Evolutionary conservation across 2,888 invertebrate genomes (phyloP).

Genomic region (Zootermopsis nevadensis): DNA sequence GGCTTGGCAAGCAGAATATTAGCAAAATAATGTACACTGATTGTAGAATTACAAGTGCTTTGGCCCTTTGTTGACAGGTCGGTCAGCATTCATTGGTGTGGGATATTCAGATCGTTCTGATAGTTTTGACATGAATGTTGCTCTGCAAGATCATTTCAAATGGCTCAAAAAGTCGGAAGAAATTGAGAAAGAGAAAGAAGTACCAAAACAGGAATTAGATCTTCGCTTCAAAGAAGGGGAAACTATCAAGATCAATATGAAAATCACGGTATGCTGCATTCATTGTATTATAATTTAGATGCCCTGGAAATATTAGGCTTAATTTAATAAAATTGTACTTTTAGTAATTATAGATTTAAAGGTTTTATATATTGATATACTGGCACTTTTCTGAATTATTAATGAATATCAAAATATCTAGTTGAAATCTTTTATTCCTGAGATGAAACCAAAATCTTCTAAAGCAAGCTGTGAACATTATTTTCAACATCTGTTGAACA

Average conservation of each 20-base stretch:
- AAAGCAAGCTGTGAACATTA: no score
- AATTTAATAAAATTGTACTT: no score
- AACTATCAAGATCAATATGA: conserved; percentile 99
- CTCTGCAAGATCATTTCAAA: conserved; percentile 98
- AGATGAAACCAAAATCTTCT: no score
- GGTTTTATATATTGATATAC: no score
- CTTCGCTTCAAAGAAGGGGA: conserved; percentile 99
- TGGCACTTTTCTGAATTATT: no score
- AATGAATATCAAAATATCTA: no score
- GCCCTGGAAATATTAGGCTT: no score
- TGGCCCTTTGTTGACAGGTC: conserved; percentile 65
- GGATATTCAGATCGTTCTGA: conserved; percentile 98
- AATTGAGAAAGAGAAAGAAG: conserved; percentile 77
- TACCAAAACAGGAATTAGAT: conserved; percentile 83
- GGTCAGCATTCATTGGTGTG: conserved; percentile 94
- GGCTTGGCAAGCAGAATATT: no score
- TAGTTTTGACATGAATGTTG: conserved; percentile 98
- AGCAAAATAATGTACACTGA: no score
- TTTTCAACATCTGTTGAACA: no score
- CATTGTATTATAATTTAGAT: not conserved
- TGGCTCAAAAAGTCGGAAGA: conserved; percentile 87
- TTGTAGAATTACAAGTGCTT: not conserved
- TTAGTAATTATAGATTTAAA: no score
- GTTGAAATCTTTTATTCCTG: no score
- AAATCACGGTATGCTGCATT: conserved; percentile 79